Evolutionary conservation across 2,888 invertebrate genomes (phyloP).

Genomic region (Drosophila barbarae): DNA sequence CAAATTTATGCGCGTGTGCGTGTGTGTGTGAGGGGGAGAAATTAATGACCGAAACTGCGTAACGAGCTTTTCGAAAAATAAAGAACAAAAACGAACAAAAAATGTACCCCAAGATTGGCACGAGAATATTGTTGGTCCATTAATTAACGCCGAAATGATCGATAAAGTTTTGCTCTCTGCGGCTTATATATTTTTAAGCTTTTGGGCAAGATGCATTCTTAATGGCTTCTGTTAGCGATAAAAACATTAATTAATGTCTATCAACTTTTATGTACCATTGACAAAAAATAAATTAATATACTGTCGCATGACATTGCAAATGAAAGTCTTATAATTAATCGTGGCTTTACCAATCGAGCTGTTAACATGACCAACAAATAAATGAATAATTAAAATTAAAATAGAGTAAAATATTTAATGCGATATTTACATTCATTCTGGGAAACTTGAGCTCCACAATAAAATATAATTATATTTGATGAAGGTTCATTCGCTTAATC

Average conservation of each 20-base stretch:
- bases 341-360: not conserved
- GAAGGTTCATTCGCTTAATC: not conserved
- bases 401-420: not conserved
- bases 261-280: constrained; percentile 6
- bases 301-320: not conserved
- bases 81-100: constrained; percentile 4
- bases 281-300: constrained; percentile 3
- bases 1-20: constrained; percentile 39
- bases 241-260: constrained; percentile 11
- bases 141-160: constrained; percentile 28
- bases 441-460: not conserved
- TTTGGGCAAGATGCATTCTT: constrained; percentile 7
- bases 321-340: constrained; percentile 3
- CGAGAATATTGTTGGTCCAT: constrained; percentile 17
- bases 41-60: constrained; percentile 34
- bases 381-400: not conserved
- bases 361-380: not conserved
- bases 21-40: constrained; percentile 22
- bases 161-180: constrained; percentile 13
- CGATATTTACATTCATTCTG: not conserved
- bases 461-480: not conserved
- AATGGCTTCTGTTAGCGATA: constrained; percentile 4
- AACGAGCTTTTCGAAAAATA: constrained; percentile 24
- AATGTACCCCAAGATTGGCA: constrained; percentile 7
- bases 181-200: constrained; percentile 1